Base-by-base conservation (phyloP, 2,888 invertebrate species). In the Drosophila infuscata region DNA sequence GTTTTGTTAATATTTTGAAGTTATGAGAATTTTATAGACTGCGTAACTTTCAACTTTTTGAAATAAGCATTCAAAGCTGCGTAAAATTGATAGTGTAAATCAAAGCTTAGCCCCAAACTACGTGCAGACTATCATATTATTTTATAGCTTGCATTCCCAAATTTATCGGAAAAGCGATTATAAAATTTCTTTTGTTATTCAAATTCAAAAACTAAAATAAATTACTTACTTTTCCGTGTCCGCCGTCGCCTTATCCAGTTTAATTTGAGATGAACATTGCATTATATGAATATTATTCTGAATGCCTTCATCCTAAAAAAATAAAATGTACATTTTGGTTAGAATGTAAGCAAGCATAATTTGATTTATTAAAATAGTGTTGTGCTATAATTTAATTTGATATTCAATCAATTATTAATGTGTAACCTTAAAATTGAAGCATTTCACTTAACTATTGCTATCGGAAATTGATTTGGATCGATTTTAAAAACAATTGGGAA, bases 141-240 rank as follows among this genome's bases (percentile, higher is more conserved):
- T 38, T 8, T 2, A 38, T 2, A 2, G 8, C 17, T 17, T 17
- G 2, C 38, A 25, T 25, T 25, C 20, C 20, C 20, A 1, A 25
- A 25, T 25, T 25, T 25, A 25, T 25, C 20, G 20, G 20, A 25
- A 25, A 25, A 0, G 20, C 20, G 20, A 25, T 25, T 25, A 25
- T 25, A 25, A 25, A 25, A 25, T 25, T 25, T 1, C 20, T 25
- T 25, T 25, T 25, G 20, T 25, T 25, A 25, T 1, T 1, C 20
- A 25, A 25, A 25, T 25, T 25, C 20, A 25, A 25, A 25, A 25
- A 25, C 20, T 25, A 25, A 25, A 25, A 25, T 25, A 25, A 25
- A 25, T 25, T 25, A 25, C 20, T 25, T 60, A 76, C 76, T 67
- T 76, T 17, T 66, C 36, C 15, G 35, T 38, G 15, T 66, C 65